Conservation (phyloP, 2,797 vertebrate genomes). For the Spheniscus humboldti region DNA sequence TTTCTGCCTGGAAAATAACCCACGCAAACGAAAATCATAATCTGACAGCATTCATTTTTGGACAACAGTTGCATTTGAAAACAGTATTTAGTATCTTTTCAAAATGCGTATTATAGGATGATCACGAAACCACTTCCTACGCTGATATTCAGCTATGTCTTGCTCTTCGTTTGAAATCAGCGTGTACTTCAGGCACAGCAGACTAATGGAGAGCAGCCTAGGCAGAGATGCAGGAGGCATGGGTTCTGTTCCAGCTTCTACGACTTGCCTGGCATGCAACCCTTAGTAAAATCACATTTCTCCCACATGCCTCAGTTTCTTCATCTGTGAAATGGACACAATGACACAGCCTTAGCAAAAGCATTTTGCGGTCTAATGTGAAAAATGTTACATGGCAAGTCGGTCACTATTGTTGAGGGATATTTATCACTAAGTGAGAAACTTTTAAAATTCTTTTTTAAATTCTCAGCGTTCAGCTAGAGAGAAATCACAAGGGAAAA, state of each 20-base stretch:
- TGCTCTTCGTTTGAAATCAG: neutral
- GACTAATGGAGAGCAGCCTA: neutral
- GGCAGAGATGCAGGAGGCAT: neutral
- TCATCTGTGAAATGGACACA: neutral
- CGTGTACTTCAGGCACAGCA: neutral
- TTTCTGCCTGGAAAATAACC: conserved; percentile 83
- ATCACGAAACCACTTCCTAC: conserved; percentile 27
- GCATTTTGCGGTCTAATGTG: neutral
- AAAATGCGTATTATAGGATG: neutral
- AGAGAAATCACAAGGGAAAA: neutral
- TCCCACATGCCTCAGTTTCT: neutral
- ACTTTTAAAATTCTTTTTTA: neutral
- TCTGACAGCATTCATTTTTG: conserved; percentile 41
- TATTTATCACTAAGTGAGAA: neutral
- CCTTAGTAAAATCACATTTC: neutral
- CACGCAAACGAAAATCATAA: conserved; percentile 34
- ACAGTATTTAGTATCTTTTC: neutral
- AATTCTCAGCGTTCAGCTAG: neutral
- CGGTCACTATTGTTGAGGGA: neutral
- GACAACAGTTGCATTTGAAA: conserved; percentile 21
- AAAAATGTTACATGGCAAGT: neutral
- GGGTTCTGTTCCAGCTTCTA: neutral
- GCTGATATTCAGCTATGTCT: neutral
- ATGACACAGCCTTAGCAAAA: neutral
- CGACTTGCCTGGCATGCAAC: neutral